These are phyloP conservation scores for Hypercompe scribonia DNA, from an alignment of 2,888 invertebrate genomes.

Conservation along the genomic window DNA sequence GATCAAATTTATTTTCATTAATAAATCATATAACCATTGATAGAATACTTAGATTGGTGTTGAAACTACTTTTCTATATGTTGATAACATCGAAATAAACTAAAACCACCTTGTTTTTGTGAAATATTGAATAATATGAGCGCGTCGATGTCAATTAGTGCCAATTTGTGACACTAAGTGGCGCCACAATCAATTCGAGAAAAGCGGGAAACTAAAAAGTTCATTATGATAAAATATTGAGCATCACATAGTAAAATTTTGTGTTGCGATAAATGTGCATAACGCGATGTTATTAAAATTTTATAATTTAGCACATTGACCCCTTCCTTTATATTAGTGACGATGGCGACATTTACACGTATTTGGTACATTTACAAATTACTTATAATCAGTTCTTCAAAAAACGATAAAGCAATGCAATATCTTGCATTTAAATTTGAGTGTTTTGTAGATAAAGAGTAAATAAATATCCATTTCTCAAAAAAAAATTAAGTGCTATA, in stretches of 20 bases:
- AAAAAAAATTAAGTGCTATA: background rate
- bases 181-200: constrained; percentile 56
- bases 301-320: constrained; percentile 2
- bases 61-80: constrained; percentile 53
- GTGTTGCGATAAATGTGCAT: constrained; percentile 17
- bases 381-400: background rate
- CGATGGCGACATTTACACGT: background rate
- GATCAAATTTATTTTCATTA: constrained; percentile 51
- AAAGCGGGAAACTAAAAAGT: constrained; percentile 74
- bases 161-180: constrained; percentile 57
- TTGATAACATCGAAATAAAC: constrained; percentile 12
- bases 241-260: constrained; percentile 16
- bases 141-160: constrained; percentile 64
- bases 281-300: constrained; percentile 1
- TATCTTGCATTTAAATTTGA: background rate
- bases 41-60: constrained; percentile 49
- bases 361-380: background rate
- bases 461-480: background rate
- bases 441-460: background rate
- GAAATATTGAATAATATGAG: constrained; percentile 52
- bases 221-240: constrained; percentile 23
- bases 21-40: constrained; percentile 23
- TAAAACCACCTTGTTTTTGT: constrained; percentile 24
- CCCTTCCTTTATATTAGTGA: background rate
- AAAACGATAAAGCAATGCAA: background rate